These are phyloP conservation scores for Chironomus riparius DNA, from an alignment of 2,888 invertebrate species.

Conservation along the genomic window DNA sequence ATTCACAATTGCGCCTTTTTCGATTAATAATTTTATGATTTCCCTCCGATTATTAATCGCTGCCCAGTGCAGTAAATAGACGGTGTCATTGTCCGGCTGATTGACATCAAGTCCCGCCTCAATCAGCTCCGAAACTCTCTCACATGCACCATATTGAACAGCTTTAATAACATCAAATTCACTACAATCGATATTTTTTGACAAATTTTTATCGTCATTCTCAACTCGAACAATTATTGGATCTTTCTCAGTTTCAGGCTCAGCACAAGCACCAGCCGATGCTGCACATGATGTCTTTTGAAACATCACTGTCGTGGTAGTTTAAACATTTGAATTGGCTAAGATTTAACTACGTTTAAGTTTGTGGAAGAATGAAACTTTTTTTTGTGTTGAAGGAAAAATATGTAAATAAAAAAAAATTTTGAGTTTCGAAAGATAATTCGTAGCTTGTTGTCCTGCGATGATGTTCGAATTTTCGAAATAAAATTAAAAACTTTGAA, in stretches of 20 bases:
- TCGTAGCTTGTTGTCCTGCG: no score
- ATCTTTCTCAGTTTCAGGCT: constrained; percentile 53
- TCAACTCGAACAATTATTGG: constrained; percentile 47
- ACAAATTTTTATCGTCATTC: constrained; percentile 52
- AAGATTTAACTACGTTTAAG: neutral
- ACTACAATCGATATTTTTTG: constrained; percentile 63
- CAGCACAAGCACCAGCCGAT: constrained; percentile 53
- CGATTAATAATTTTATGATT: constrained; percentile 79
- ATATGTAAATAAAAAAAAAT: no score
- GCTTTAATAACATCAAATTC: constrained; percentile 89
- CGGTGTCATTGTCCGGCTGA: constrained; percentile 88
- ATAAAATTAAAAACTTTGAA: no score
- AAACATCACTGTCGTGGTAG: constrained; percentile 46
- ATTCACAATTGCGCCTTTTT: constrained; percentile 81
- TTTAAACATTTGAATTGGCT: neutral
- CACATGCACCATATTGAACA: constrained; percentile 89
- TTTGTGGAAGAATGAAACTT: neutral
- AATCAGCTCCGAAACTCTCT: constrained; percentile 72
- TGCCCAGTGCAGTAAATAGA: constrained; percentile 98
- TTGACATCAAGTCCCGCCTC: constrained; percentile 93
- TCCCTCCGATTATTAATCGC: constrained; percentile 95
- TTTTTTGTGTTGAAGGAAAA: neutral
- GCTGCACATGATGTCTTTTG: constrained; percentile 64
- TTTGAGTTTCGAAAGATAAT: no score
- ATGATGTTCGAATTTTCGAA: no score